These are phyloP conservation scores for Cremastinae sp. DNA, from an alignment of 2,888 invertebrate genomes.

Conservation along the genomic window DNA sequence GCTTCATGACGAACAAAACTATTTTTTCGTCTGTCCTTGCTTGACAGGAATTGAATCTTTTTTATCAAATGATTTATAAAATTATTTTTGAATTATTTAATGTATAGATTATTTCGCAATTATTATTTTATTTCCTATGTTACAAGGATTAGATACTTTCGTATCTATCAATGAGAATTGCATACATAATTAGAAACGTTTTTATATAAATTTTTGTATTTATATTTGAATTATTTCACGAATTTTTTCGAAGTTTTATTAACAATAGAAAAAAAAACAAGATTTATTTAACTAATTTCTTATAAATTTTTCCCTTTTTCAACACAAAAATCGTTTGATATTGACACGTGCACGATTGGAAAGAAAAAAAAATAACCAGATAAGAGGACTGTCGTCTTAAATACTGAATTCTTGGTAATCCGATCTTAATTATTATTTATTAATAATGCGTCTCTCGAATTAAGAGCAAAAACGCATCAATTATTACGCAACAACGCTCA, in stretches of 20 bases:
- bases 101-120: neutral
- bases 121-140: too few species aligned
- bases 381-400: too few species aligned
- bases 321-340: too few species aligned
- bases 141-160: too few species aligned
- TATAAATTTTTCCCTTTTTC: neutral
- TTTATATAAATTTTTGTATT: too few species aligned
- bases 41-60: slow-evolving; percentile 19
- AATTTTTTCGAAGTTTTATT: neutral
- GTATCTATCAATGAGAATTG: too few species aligned
- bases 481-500: slow-evolving; percentile 71
- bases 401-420: neutral
- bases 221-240: too few species aligned
- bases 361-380: too few species aligned
- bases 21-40: neutral
- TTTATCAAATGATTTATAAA: slow-evolving; percentile 27
- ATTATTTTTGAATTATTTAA: neutral
- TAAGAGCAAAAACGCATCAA: slow-evolving; percentile 68
- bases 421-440: slow-evolving; percentile 33
- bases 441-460: slow-evolving; percentile 41
- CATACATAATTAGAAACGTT: too few species aligned
- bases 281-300: neutral
- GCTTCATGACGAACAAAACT: slow-evolving; percentile 22
- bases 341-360: too few species aligned
- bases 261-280: neutral